Evolutionary conservation across 2,888 invertebrate genomes (phyloP), one percentile per base, ranked within the genome.

Genomic region (Megaustenia siamemsis): DNA sequence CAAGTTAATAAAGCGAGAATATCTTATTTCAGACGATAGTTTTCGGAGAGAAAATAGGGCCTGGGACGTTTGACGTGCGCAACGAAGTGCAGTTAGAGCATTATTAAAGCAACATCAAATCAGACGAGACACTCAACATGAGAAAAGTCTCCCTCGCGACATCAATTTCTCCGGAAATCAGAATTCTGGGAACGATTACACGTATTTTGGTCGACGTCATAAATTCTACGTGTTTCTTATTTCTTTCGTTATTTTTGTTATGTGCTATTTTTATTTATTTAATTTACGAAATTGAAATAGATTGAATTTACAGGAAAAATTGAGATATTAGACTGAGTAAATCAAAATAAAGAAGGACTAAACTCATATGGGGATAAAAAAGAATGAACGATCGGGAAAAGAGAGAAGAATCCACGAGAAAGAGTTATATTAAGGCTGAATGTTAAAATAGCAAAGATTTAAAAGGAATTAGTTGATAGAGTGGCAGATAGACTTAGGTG

Each of bases 81-180:
- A 38, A 38, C 8, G 24, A 68, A 69, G 40, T 24, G 40, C 5
- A 40, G 6, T 24, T 40, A 38, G 40, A 38, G 40, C 69, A 69
- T 69, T 69, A 40, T 38, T 15, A 21, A 24, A 40, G 40, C 69
- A 69, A 69, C 38, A 69, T 69, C 40, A 69, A 69, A 69, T 69
- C 69, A 69, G 69, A 40, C 40, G 40, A 38, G 69, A 69, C 69
- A 69, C 21, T 69, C 69, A 18, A 24, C 69, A 10, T 40, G 40
- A 69, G 40, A 69, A 40, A 40, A 38, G 18, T 69, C 69, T 69
- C 69, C 69, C 40, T 24, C 24, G 69, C 69, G 40, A 69, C 69
- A 69, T 40, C 24, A 69, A 2, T 40, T 24, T 21, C 4, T 21
- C 40, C 40, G 69, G n/a, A 69, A 40, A 69, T 12, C 38, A 40